Conservation (phyloP, 1,140 invertebrate species). For the Trachelipus rathkii region DNA sequence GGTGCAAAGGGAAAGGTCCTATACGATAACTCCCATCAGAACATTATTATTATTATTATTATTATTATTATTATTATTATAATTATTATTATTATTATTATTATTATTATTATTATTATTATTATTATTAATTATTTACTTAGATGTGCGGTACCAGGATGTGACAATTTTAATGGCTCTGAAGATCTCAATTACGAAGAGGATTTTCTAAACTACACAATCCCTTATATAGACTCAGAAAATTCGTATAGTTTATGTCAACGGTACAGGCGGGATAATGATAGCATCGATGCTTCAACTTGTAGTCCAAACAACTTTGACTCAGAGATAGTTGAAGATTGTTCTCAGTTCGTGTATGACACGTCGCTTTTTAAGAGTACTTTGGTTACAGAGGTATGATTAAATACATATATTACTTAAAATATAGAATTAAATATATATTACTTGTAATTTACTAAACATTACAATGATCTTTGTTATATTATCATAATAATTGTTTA, state of each 20-base stretch:
- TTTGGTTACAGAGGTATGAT: slow-evolving; percentile 34
- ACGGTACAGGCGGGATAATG: too few species aligned
- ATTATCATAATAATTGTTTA: not conserved
- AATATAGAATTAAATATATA: not conserved
- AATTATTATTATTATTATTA: too few species aligned
- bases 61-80: too few species aligned
- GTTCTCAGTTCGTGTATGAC: slow-evolving; percentile 30
- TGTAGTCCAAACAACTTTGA: too few species aligned
- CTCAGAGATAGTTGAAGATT: too few species aligned
- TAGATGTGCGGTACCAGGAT: slow-evolving; percentile 35
- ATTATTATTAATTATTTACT: too few species aligned
- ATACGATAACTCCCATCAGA: too few species aligned
- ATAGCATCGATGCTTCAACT: too few species aligned
- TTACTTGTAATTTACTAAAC: not conserved
- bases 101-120: too few species aligned
- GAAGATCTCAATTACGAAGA: slow-evolving; percentile 16
- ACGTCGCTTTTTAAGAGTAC: slow-evolving; percentile 33
- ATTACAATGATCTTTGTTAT: not conserved
- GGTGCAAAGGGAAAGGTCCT: too few species aligned
- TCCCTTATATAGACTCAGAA: not conserved
- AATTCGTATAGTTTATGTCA: not conserved
- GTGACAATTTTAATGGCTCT: slow-evolving; percentile 19
- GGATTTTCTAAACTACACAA: slow-evolving; percentile 27
- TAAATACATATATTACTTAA: not conserved
- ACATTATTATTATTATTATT: too few species aligned